Evolutionary conservation across 2,113 vertebrate genomes (phyloP).

Genomic region (pig (Sus scrofa)): DNA sequence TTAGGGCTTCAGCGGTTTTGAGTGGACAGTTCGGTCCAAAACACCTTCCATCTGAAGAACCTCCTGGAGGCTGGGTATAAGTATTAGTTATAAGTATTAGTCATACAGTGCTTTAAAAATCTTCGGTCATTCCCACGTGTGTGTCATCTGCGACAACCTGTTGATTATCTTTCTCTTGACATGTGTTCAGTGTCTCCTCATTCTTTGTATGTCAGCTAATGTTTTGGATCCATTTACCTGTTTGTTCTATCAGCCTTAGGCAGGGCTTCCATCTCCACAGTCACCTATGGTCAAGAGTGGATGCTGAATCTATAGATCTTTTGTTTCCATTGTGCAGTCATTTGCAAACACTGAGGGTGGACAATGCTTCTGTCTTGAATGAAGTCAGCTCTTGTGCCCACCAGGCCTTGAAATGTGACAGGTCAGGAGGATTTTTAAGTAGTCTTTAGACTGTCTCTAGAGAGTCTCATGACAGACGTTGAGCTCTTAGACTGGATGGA

Average conservation of each 20-base stretch:
- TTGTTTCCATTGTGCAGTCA: not conserved
- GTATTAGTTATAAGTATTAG: no score
- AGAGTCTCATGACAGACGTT: not conserved
- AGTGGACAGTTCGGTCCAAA: not conserved
- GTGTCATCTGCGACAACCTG: not conserved
- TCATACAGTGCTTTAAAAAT: not conserved
- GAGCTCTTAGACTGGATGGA: not conserved
- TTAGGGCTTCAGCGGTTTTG: not conserved
- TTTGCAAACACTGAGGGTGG: not conserved
- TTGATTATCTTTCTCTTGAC: not conserved
- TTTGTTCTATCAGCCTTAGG: not conserved
- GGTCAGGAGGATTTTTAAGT: not conserved
- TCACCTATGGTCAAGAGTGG: not conserved
- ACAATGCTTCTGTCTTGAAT: not conserved
- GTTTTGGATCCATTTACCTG: not conserved
- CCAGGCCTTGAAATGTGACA: not conserved
- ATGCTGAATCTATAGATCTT: not conserved
- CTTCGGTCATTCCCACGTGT: not conserved
- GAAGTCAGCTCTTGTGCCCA: not conserved
- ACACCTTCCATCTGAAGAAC: not conserved
- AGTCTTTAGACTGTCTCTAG: not conserved
- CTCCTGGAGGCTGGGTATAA: not conserved
- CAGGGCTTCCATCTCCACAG: not conserved
- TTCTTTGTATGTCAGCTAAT: not conserved
- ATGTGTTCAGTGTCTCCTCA: not conserved